Conservation (phyloP, 2,888 invertebrate genomes). For the Melipona bicolor region DNA sequence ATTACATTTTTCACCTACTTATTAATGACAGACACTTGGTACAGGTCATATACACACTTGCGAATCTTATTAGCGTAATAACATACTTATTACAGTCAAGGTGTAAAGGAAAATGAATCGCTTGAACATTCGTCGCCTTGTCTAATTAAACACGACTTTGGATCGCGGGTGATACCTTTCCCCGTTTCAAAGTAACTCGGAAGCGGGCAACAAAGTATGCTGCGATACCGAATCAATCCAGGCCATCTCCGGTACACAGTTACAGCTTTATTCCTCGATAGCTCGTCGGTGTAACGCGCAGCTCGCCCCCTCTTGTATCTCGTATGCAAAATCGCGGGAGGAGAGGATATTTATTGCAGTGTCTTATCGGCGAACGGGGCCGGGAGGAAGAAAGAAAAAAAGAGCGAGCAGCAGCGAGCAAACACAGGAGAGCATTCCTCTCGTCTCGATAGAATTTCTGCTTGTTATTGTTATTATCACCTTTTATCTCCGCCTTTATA, state of each 20-base stretch:
- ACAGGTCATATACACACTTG: no score
- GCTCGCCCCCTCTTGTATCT: constrained; percentile 49
- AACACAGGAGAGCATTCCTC: constrained; percentile 64
- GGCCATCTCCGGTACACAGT: constrained; percentile 60
- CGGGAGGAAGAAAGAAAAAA: constrained; percentile 32
- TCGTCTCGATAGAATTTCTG: constrained; percentile 27
- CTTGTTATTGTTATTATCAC: constrained; percentile 28
- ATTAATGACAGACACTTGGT: no score
- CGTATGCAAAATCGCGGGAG: constrained; percentile 66
- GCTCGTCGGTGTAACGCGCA: constrained; percentile 39
- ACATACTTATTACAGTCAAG: not conserved
- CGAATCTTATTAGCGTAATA: no score
- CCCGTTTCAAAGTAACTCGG: constrained; percentile 43
- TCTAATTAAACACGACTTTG: constrained; percentile 39
- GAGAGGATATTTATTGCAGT: constrained; percentile 73
- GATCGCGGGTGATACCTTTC: constrained; percentile 17
- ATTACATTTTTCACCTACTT: no score
- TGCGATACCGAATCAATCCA: constrained; percentile 62
- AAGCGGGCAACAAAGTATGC: constrained; percentile 44
- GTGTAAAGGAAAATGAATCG: not conserved
- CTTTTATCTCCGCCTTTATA: not conserved
- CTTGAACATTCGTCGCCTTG: not conserved
- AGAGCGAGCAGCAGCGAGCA: constrained; percentile 61
- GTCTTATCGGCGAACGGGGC: constrained; percentile 68
- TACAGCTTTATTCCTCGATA: constrained; percentile 50